Evolutionary conservation across 2,797 vertebrate species (phyloP).

Genomic region (Hylomyscus alleni): DNA sequence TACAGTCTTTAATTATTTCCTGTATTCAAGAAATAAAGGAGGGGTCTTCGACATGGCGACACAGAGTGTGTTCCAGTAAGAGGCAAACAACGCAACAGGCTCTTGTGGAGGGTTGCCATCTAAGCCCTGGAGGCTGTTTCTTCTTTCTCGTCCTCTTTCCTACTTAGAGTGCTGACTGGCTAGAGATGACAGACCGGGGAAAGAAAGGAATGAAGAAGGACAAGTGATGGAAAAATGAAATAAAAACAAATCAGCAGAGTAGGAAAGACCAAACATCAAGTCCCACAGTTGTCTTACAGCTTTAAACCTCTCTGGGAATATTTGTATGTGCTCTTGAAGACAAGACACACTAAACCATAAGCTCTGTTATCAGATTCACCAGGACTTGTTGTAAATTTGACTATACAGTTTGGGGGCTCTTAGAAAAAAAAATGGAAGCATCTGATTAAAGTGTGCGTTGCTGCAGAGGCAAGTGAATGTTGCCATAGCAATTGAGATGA

Average conservation of each 20-base stretch:
- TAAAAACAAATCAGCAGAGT: slow-evolving; percentile 61
- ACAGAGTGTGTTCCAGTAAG: slow-evolving; percentile 84
- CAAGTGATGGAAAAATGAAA: neutral
- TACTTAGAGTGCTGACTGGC: neutral
- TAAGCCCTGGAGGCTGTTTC: slow-evolving; percentile 82
- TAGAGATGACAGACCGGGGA: slow-evolving; percentile 72
- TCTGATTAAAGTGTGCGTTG: slow-evolving; percentile 91
- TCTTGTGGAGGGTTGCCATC: slow-evolving; percentile 83
- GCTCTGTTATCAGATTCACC: slow-evolving; percentile 87
- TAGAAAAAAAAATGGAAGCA: slow-evolving; percentile 87
- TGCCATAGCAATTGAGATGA: slow-evolving; percentile 96
- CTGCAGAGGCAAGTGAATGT: slow-evolving; percentile 93
- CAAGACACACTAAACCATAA: slow-evolving; percentile 83
- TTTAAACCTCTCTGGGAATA: slow-evolving; percentile 82
- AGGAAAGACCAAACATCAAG: slow-evolving; percentile 63
- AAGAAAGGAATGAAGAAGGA: neutral
- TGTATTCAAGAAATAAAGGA: slow-evolving; percentile 84
- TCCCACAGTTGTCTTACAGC: slow-evolving; percentile 68
- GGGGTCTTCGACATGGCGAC: slow-evolving; percentile 80
- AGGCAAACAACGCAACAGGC: slow-evolving; percentile 85
- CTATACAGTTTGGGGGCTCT: slow-evolving; percentile 86
- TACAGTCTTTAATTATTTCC: slow-evolving; percentile 85
- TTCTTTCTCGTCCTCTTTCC: slow-evolving; percentile 65
- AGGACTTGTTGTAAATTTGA: slow-evolving; percentile 88
- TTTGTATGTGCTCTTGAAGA: slow-evolving; percentile 82